Conservation (phyloP, 2,888 invertebrate genomes). For the Gastracanthus pulcherrimus region DNA sequence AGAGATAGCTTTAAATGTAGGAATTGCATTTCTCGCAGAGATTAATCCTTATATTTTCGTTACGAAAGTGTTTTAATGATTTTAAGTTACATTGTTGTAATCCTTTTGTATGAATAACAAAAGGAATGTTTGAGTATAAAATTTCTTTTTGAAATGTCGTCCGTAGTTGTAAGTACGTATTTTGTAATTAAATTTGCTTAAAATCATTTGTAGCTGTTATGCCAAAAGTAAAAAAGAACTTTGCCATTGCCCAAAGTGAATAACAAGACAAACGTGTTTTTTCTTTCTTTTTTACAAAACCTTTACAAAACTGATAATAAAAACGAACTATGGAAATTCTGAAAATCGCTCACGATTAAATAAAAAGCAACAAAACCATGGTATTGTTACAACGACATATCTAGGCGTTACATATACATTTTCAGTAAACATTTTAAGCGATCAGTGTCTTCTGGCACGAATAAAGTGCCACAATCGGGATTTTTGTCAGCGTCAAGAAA, state of each 20-base stretch:
- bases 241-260: conserved; percentile 25
- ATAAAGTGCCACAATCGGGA: conserved; percentile 36
- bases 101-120: conserved; percentile 22
- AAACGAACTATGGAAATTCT: conserved; percentile 19
- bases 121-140: conserved; percentile 22
- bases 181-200: conserved; percentile 46
- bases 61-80: conserved; percentile 36
- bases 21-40: conserved; percentile 53
- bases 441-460: conserved; percentile 39
- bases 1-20: conserved; percentile 49
- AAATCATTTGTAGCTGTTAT: conserved; percentile 50
- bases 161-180: conserved; percentile 46
- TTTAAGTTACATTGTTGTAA: conserved; percentile 47
- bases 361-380: conserved; percentile 29
- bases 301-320: conserved; percentile 17
- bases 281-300: conserved; percentile 53
- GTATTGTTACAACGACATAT: conserved; percentile 56
- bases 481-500: conserved; percentile 44
- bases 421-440: conserved; percentile 32
- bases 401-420: conserved; percentile 44
- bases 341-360: conserved; percentile 1
- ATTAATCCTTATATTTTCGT: conserved; percentile 50
- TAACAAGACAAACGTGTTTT: conserved; percentile 54
- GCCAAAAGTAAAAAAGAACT: conserved; percentile 44
- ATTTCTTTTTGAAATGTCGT: conserved; percentile 37